Conservation (phyloP, 2,888 invertebrate genomes). For the Hymenopus coronatus region DNA sequence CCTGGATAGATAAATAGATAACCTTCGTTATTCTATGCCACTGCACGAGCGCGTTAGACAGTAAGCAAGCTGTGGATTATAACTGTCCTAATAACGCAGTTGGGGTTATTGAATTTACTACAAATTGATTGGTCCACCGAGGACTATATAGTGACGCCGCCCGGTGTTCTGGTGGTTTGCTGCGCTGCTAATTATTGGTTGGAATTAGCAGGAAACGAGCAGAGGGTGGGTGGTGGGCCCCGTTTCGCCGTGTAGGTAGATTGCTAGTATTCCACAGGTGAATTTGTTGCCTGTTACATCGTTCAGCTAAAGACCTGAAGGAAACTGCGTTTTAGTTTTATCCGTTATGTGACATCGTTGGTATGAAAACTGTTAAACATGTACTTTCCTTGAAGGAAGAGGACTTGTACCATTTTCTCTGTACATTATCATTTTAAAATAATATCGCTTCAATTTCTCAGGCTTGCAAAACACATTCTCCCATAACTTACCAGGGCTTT, state of each 20-base stretch:
- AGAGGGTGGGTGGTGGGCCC: background rate
- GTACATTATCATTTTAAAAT: too few species aligned
- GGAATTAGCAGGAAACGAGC: background rate
- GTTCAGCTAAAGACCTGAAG: background rate
- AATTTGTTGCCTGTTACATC: background rate
- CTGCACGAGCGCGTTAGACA: background rate
- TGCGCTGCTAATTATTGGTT: background rate
- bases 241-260: background rate
- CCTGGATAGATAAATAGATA: conserved; percentile 7
- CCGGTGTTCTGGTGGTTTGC: conserved; percentile 2
- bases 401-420: too few species aligned
- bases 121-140: conserved; percentile 18
- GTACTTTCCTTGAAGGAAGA: too few species aligned
- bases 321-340: background rate
- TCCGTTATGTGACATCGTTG: too few species aligned
- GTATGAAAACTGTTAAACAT: too few species aligned
- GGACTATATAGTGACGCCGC: background rate
- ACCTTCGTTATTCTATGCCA: background rate
- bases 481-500: too few species aligned
- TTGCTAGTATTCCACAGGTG: conserved; percentile 1
- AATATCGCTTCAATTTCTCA: too few species aligned
- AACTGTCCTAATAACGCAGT: conserved; percentile 10
- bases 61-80: background rate
- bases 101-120: conserved; percentile 14
- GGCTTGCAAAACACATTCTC: too few species aligned